Conservation (phyloP, 2,113 vertebrate species). For the Oreotragus oreotragus region DNA sequence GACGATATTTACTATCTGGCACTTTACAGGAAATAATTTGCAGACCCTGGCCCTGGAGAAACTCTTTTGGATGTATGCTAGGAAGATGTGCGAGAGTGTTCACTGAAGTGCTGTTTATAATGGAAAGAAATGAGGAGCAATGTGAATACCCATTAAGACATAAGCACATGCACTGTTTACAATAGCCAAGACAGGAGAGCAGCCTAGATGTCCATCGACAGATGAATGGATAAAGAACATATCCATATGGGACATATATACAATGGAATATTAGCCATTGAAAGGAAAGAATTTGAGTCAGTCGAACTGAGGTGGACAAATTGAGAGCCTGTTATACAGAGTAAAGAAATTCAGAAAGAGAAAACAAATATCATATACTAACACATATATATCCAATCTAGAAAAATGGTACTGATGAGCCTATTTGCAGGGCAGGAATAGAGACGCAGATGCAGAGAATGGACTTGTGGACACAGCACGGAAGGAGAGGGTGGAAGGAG, state of each 20-base stretch:
- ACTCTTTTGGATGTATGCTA: neutral
- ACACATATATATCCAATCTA: rapidly evolving
- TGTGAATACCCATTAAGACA: neutral
- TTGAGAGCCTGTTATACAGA: neutral
- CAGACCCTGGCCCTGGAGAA: neutral
- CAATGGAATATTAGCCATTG: neutral
- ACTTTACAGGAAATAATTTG: neutral
- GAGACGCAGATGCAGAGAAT: neutral
- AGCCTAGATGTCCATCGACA: neutral
- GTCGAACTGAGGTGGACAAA: neutral
- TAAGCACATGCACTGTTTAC: neutral
- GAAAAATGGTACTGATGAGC: neutral
- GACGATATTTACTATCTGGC: neutral
- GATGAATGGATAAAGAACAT: neutral
- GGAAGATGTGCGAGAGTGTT: neutral
- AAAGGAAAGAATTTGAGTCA: neutral
- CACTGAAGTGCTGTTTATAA: neutral
- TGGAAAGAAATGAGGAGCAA: neutral
- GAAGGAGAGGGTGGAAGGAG: neutral
- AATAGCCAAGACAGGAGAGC: neutral
- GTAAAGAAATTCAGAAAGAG: neutral
- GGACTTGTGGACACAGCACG: neutral
- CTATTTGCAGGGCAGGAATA: neutral
- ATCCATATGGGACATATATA: neutral
- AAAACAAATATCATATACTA: neutral